A percentile compares a stretch with the other conserved stretches of the same genome.
These are phyloP conservation scores for Zygaena filipendulae DNA, from an alignment of 2,888 invertebrate species.

Conservation along the genomic window DNA sequence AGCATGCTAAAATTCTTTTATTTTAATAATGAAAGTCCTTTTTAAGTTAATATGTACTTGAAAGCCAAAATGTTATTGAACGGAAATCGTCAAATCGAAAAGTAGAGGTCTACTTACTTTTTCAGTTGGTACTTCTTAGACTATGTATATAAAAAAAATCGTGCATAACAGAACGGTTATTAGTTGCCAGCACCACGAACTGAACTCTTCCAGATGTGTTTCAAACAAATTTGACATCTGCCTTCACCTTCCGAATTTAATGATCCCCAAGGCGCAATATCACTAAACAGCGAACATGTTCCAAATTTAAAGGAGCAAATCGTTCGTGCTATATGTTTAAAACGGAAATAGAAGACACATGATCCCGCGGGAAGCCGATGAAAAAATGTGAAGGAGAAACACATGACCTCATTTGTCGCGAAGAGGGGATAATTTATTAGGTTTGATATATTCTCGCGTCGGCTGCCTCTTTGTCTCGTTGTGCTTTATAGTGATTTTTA, in stretches of 20 bases:
- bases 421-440: slow-evolving; percentile 62
- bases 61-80: no score
- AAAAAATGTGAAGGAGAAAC: slow-evolving; percentile 65
- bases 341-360: slow-evolving; percentile 68
- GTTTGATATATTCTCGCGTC: slow-evolving; percentile 55
- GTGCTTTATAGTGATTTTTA: slow-evolving; percentile 41
- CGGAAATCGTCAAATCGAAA: no score
- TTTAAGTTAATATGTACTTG: no score
- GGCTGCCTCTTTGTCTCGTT: slow-evolving; percentile 42
- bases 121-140: no score
- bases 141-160: no score
- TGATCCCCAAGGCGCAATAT: slow-evolving; percentile 54
- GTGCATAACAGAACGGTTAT: no score
- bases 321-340: slow-evolving; percentile 51
- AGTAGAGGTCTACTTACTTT: no score
- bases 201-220: slow-evolving; percentile 48
- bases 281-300: slow-evolving; percentile 64
- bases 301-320: slow-evolving; percentile 63
- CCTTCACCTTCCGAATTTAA: slow-evolving; percentile 42
- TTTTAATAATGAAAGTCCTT: no score
- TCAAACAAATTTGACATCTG: slow-evolving; percentile 43
- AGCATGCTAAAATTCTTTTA: no score
- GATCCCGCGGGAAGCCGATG: slow-evolving; percentile 61
- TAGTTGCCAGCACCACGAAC: neutral
- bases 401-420: slow-evolving; percentile 68